Conservation (phyloP, 1,140 invertebrate species). For the Cataglyphis hispanica region DNA sequence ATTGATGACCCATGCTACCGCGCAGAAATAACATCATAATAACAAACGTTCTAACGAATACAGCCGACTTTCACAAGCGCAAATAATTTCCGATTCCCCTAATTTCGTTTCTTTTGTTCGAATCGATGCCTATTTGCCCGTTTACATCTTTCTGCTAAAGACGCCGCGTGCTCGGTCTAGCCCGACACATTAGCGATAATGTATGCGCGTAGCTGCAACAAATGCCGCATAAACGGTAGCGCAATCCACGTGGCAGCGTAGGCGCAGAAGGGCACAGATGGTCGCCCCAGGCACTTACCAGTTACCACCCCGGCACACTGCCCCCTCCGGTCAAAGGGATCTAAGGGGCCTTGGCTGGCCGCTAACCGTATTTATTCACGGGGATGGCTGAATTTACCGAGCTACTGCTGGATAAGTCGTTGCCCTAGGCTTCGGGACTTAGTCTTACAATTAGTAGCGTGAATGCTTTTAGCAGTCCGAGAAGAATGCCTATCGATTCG, state of each 20-base stretch:
- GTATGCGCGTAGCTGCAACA: constrained; percentile 83
- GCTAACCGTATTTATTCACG: constrained; percentile 86
- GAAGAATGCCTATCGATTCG: constrained; percentile 52
- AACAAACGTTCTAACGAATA: constrained; percentile 17
- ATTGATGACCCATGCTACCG: too few relatives aligned
- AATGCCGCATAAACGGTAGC: constrained; percentile 85
- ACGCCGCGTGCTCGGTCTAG: constrained; percentile 55
- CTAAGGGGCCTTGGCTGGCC: constrained; percentile 82
- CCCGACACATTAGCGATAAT: constrained; percentile 78
- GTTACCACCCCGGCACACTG: constrained; percentile 81
- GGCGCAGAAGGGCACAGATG: constrained; percentile 85
- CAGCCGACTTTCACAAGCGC: background rate
- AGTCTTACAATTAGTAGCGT: constrained; percentile 32
- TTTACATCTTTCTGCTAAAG: constrained; percentile 42
- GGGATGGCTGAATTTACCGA: constrained; percentile 82
- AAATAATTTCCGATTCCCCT: background rate
- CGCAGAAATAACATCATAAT: background rate
- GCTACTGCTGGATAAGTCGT: constrained; percentile 79
- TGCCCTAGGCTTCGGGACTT: constrained; percentile 66
- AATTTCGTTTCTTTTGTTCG: constrained; percentile 17
- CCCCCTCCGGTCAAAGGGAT: constrained; percentile 83
- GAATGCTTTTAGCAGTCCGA: constrained; percentile 63
- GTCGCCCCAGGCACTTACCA: constrained; percentile 85
- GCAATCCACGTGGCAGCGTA: constrained; percentile 83
- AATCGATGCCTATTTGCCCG: background rate